Percentiles rank a stretch among this genome's conserved stretches.
Evolutionary conservation across 1,140 invertebrate species (phyloP).

Genomic region (Drosophila triauraria): DNA sequence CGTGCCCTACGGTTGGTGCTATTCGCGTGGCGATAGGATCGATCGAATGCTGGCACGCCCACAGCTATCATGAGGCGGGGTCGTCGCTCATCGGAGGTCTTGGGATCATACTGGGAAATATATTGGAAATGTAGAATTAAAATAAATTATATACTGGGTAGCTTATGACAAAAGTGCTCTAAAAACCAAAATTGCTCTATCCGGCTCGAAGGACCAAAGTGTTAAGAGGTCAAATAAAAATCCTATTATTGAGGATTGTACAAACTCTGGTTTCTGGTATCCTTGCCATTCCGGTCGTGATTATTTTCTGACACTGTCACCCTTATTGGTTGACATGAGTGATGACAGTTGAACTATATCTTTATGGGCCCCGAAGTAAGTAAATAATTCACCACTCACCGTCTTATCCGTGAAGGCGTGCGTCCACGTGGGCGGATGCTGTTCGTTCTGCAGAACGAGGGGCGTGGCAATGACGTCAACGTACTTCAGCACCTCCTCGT

Average conservation of each 20-base stretch:
- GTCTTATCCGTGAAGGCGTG: conserved; percentile 94
- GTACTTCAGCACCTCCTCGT: conserved; percentile 96
- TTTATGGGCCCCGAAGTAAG: too few relatives aligned
- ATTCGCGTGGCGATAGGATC: conserved; percentile 87
- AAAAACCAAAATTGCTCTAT: too few relatives aligned
- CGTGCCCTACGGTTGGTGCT: conserved; percentile 88
- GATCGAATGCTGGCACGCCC: conserved; percentile 94
- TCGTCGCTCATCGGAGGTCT: conserved; percentile 85
- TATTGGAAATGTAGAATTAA: not conserved
- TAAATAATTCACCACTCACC: conserved; percentile 85
- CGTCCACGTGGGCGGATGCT: conserved; percentile 95
- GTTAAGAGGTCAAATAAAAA: too few relatives aligned
- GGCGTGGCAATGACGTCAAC: conserved; percentile 95
- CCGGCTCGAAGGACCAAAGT: too few relatives aligned
- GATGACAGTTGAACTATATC: too few relatives aligned
- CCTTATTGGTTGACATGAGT: too few relatives aligned
- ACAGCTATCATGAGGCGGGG: conserved; percentile 92
- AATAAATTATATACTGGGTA: not conserved
- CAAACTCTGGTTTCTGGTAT: too few relatives aligned
- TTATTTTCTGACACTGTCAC: too few relatives aligned
- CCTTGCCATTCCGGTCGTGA: too few relatives aligned
- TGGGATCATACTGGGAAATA: conserved; percentile 80
- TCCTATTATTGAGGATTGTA: too few relatives aligned
- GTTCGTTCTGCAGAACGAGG: conserved; percentile 90
- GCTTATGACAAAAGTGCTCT: too few relatives aligned